These are phyloP conservation scores for Agriopis marginaria DNA, from an alignment of 2,888 invertebrate genomes.

Conservation along the genomic window DNA sequence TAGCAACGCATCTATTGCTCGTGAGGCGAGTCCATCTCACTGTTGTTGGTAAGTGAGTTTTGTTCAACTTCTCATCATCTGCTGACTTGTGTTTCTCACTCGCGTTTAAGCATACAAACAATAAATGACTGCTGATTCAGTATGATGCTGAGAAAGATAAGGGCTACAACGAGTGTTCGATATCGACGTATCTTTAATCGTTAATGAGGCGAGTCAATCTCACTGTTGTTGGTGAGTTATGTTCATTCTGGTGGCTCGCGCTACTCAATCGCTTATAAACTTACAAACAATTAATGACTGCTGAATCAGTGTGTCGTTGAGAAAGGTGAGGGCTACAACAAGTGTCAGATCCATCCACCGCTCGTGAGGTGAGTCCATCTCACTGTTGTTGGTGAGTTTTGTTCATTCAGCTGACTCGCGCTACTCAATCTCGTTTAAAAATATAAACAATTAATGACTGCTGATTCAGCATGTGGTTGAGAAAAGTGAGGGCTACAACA, in stretches of 20 bases:
- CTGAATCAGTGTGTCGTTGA: no score
- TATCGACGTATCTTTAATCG: no score
- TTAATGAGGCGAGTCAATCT: no score
- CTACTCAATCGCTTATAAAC: no score
- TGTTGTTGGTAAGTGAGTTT: no score
- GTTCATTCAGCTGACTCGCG: background rate
- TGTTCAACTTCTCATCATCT: no score
- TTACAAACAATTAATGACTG: no score
- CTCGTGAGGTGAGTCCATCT: conserved; percentile 87
- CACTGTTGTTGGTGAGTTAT: no score
- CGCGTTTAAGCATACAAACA: background rate
- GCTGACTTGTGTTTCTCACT: conserved; percentile 10
- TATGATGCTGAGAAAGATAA: conserved; percentile 89
- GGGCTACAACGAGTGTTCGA: conserved; percentile 90
- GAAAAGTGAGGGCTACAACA: background rate
- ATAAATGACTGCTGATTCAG: conserved; percentile 89
- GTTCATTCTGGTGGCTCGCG: no score
- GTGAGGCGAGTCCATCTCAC: conserved; percentile 88
- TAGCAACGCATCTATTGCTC: conserved; percentile 87
- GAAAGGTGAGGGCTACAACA: no score
- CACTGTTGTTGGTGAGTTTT: conserved; percentile 86
- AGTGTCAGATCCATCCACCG: no score
- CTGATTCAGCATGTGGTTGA: background rate
- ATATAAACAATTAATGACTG: background rate
- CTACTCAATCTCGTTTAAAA: background rate